These are phyloP conservation scores for Leiothrix lutea DNA, from an alignment of 2,113 vertebrate species.

Conservation along the genomic window DNA sequence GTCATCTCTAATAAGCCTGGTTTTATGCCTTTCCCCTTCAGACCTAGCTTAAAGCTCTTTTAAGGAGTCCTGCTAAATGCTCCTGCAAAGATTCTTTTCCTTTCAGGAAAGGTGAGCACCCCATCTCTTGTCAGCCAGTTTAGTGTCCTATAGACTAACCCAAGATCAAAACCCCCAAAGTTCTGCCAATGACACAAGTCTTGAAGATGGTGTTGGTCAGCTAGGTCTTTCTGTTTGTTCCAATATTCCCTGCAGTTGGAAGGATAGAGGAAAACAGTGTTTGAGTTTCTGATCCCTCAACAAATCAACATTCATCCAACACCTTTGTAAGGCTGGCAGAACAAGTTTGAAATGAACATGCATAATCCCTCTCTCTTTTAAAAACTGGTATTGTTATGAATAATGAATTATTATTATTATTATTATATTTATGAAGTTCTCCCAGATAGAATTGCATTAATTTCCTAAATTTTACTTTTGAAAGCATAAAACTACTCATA, in stretches of 20 bases:
- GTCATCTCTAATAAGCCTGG: background rate
- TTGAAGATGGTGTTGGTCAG: background rate
- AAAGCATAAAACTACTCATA: rapidly evolving
- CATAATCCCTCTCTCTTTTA: background rate
- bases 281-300: background rate
- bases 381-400: background rate
- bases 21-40: background rate
- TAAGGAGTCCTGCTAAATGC: background rate
- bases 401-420: rapidly evolving
- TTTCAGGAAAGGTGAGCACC: background rate
- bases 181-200: background rate
- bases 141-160: background rate
- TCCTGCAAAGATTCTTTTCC: background rate
- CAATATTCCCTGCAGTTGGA: background rate
- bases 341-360: background rate
- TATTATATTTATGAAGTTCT: background rate
- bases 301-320: background rate
- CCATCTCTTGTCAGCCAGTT: rapidly evolving
- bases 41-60: background rate
- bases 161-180: background rate
- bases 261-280: rapidly evolving
- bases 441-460: background rate
- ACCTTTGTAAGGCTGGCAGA: background rate
- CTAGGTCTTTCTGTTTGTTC: background rate
- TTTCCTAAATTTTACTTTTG: background rate